These are phyloP conservation scores for Triplophysa rosa DNA, from an alignment of 2,113 vertebrate species.

Conservation along the genomic window DNA sequence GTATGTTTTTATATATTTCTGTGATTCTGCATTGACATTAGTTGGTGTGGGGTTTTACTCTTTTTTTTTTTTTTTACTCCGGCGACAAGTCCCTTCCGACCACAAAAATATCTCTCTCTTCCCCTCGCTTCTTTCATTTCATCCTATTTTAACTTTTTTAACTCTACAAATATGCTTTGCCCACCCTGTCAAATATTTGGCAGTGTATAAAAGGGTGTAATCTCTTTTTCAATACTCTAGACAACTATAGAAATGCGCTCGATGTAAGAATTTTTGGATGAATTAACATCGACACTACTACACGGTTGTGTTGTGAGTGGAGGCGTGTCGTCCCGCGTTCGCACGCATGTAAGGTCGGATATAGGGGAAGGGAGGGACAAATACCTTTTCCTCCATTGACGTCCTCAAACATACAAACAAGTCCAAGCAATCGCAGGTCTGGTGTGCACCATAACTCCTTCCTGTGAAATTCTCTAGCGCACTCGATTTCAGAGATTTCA, in stretches of 20 bases:
- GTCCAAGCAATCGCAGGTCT: background rate
- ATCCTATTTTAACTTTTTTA: background rate
- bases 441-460: slow-evolving; percentile 6
- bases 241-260: slow-evolving; percentile 46
- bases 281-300: slow-evolving; percentile 9
- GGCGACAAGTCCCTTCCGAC: background rate
- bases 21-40: slow-evolving; percentile 54
- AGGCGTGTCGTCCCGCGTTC: slow-evolving; percentile 35
- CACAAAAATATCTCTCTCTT: background rate
- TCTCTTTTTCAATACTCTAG: slow-evolving; percentile 34
- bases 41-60: slow-evolving; percentile 42
- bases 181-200: slow-evolving; percentile 38
- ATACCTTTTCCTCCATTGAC: background rate
- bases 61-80: background rate
- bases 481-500: slow-evolving; percentile 3
- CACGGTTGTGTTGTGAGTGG: slow-evolving; percentile 45
- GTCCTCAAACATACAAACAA: background rate
- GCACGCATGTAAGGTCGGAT: slow-evolving; percentile 31
- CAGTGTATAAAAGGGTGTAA: slow-evolving; percentile 56
- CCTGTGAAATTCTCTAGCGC: slow-evolving; percentile 15
- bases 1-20: slow-evolving; percentile 18
- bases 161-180: slow-evolving; percentile 16
- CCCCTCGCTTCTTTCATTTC: background rate
- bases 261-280: slow-evolving; percentile 34
- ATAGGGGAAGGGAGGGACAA: background rate